phyloP scores from a whole-genome alignment of 2,113 vertebrate species.

The Xyliphius kryptos region DNA sequence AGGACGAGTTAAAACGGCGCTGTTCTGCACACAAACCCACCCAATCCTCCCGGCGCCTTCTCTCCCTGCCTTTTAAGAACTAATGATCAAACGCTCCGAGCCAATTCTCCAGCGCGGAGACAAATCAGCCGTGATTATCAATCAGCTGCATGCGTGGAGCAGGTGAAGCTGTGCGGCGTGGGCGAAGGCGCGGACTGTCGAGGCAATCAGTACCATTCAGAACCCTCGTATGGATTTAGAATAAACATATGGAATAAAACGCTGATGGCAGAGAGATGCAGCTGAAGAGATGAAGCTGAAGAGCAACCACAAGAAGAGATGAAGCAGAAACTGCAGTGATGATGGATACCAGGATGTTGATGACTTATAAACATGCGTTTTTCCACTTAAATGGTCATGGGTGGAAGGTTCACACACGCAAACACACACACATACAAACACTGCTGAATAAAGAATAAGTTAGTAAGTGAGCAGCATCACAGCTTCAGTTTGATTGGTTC shows the following conservation, averaged over 20 bases:
- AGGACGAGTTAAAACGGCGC: conserved; percentile 64
- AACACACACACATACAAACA: too few relatives aligned
- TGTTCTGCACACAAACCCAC: conserved; percentile 45
- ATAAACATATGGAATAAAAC: conserved; percentile 10
- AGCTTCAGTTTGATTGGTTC: too few relatives aligned
- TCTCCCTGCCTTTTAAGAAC: conserved; percentile 64
- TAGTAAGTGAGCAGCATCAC: too few relatives aligned
- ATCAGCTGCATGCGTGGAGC: conserved; percentile 42
- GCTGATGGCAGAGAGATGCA: not conserved
- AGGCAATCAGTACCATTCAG: conserved; percentile 23
- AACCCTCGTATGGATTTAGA: not conserved
- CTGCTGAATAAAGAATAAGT: too few relatives aligned
- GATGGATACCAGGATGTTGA: too few relatives aligned
- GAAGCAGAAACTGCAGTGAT: too few relatives aligned
- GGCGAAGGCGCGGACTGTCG: not conserved
- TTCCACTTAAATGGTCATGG: too few relatives aligned
- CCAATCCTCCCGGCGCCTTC: conserved; percentile 61
- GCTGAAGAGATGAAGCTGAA: not conserved
- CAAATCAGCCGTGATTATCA: conserved; percentile 58
- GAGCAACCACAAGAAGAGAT: too few relatives aligned
- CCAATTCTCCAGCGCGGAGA: conserved; percentile 54
- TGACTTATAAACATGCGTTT: too few relatives aligned
- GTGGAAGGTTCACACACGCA: too few relatives aligned
- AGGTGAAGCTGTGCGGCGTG: conserved; percentile 6
- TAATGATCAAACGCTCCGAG: conserved; percentile 66